Evolutionary conservation across 2,888 invertebrate genomes (phyloP), one percentile per base, ranked within the genome.

Genomic region (Sesamia inferens): DNA sequence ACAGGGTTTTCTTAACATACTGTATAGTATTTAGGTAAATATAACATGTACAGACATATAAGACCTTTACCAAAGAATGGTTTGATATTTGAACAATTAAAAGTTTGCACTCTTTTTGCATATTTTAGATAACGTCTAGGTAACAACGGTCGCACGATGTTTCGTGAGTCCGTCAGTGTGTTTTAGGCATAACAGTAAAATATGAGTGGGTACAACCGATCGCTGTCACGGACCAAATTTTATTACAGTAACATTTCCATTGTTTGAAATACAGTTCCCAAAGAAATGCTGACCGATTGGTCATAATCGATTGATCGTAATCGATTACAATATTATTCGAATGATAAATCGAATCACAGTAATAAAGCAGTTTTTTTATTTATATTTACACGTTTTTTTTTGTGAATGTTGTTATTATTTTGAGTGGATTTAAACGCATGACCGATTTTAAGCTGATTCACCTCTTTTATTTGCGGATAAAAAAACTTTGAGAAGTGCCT

Each of bases 131-230:
- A 61, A 71, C 62, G 51, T 48, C 39, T 68, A 92, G 91, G 92
- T 92, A 90, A 89, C 62, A 69, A 59, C 83, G 79, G 86, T 91
- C 91, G 79, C 90, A 91, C 89, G 89, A 71, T 79, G 76, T 84
- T 87, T 90, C 91, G 91, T 92, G 92, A 90, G 88, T 86, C 74
- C 66, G 72, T 64, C 86, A 85, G 88, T 90, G 90, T 91, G 87
- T 89, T 86, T 89, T 88, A 84, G 85, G 71, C 84, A 89, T 86
- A 91, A 89, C 87, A 83, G 88, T 89, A 87, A 88, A 91, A 88
- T 90, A 90, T 92, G 87, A 88, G 88, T 31, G 3, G 31, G 31
- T 85, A 88, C 90, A 84, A 88, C 81, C 81, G 77, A 58, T 75
- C 59, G 74, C 77, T 65, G 82, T 83, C 80, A 84, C 87, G 87